Evolutionary conservation across 2,888 invertebrate genomes (phyloP), one percentile per base, ranked within the genome.

Genomic region (Ypsolopha scabrella): DNA sequence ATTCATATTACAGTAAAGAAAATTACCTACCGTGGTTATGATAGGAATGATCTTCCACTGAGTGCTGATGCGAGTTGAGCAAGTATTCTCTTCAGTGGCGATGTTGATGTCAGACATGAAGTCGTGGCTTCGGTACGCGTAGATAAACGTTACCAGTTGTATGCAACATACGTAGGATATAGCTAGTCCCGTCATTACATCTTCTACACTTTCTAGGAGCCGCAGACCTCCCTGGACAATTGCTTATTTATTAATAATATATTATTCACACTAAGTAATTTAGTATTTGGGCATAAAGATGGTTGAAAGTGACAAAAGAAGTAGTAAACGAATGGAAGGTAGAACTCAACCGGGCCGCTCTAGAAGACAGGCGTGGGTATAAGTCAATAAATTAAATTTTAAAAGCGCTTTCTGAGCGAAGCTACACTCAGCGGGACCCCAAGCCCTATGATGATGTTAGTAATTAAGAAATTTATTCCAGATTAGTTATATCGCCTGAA

Each of bases 21-120:
- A 24, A 14, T 13, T 46, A 58, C 72, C 60, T 58, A 82, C 85
- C 52, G 73, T 8, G 6, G 70, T 61, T 33, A 82, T 48, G 13
- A 76, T 57, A 2, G 86, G 83, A 54, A 81, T 63, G 11, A 75
- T 58, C 44, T 72, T 66, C 80, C 79, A 83, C 59, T 76, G 78
- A 7, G 63, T 57, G 52, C 57, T 55, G 39, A 85, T 67, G 9
- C 83, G 70, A 4, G 72, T 54, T 1, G 75, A 57, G 58, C 86
- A 83, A 6, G 66, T 51, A 57, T 72, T 79, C 0, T 83, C 82
- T 53, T 83, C 86, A 9, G 75, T 81, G 33, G 85, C 73, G 7
- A 82, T 35, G 51, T 75, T 66, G 62, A 82, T 63, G 57, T 85
- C 85, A 1, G 85, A 83, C 7, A 72, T 49, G 57, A 85, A 85